Evolutionary conservation across 2,113 vertebrate genomes (phyloP).

Genomic region (Anseranas semipalmata): DNA sequence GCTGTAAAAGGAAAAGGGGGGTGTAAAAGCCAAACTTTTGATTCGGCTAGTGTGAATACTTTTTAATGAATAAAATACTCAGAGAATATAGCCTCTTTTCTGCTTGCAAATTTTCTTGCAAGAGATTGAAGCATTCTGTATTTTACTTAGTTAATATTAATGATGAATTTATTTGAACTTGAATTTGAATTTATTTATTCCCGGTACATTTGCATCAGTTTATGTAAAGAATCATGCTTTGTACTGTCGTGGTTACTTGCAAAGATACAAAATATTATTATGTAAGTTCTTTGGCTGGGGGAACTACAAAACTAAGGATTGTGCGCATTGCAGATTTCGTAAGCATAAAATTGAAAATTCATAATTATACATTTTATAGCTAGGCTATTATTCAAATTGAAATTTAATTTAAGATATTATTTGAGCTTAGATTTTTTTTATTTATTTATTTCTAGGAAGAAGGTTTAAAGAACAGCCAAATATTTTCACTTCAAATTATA

Average conservation of each 20-base stretch:
- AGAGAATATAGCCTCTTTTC: not conserved
- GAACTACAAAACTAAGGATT: not conserved
- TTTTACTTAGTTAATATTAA: constrained; percentile 29
- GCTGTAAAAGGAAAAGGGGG: constrained; percentile 18
- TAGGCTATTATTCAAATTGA: not conserved
- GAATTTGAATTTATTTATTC: not conserved
- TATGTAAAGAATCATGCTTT: constrained; percentile 9
- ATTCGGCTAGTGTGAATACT: constrained; percentile 40
- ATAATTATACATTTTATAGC: not conserved
- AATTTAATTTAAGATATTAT: constrained; percentile 8
- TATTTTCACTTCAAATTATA: constrained; percentile 4
- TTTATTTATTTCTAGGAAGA: not conserved
- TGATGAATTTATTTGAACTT: constrained; percentile 34
- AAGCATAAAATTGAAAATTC: not conserved
- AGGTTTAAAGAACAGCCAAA: not conserved
- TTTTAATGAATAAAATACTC: constrained; percentile 45
- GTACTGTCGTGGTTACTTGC: not conserved
- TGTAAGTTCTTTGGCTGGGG: not conserved
- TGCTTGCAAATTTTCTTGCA: constrained; percentile 6
- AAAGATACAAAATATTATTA: not conserved
- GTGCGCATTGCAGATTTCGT: not conserved
- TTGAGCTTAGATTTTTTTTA: not conserved
- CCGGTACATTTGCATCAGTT: constrained; percentile 31
- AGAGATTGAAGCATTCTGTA: constrained; percentile 4
- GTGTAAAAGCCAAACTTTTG: constrained; percentile 46